Base-by-base conservation (phyloP, 2,113 vertebrate genomes). In the Pelobates fuscus region DNA sequence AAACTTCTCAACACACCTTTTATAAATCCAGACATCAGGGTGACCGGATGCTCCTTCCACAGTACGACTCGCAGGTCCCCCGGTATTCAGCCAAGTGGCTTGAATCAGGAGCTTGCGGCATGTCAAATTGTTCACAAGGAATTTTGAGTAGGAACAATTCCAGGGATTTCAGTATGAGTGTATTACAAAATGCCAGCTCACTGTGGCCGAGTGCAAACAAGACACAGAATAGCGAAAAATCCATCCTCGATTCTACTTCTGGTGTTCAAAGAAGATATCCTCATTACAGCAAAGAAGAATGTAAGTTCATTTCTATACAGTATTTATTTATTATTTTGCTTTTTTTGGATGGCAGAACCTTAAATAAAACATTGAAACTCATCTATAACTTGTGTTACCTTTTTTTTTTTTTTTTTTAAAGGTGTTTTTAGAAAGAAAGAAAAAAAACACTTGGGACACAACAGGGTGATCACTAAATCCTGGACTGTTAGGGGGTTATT, bases 51-150 rank as follows among this genome's bases (percentile, higher is more conserved):
- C 82, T 94, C 37, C 83, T 95, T 23, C 92, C 94, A 2, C 95
- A 94, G 79, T 91, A 91, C 5, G 94, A 95, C n/a, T 91, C 93
- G 15, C 96, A 93, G 79, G 95, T 98, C 67, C 97, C 97, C 21
- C 94, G 93, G 59, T 99, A 99, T 75, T 86, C 95, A 2, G 94
- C 93, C 8, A 89, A 87, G 77, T 96, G 95, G 94, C 84, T 92
- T 77, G 84, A 82, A 29, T 88, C 84, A 61, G 86, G 71, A 25
- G 74, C 88, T 1, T 66, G 87, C 0, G 80, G 79, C 17, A 84
- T 93, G 58, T 86, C 93, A 0, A 89, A 89, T 70, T 94, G 90
- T 62, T 79, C 89, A 14, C 85, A 91, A 52, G 82, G 83, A 75
- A 90, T 95, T 84, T 70, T 97, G 85, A 89, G 91, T 75, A 85